Base-by-base conservation (phyloP, 2,113 vertebrate genomes). In the Axis porcinus region DNA sequence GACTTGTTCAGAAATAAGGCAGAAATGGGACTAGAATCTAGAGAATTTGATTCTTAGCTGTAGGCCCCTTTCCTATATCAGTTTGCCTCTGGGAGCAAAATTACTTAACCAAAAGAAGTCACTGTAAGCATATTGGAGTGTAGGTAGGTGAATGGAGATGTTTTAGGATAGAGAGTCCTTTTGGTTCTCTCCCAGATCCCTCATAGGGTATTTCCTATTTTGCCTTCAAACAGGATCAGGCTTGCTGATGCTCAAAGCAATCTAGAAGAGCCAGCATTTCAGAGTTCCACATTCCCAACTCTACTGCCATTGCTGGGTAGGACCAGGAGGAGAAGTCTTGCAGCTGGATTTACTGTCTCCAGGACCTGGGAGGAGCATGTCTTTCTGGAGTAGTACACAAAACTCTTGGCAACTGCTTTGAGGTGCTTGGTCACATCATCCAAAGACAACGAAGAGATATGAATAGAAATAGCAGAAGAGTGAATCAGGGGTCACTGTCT, bases 391-490 rank as follows among this genome's bases (percentile, higher is more conserved):
- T 57, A 50, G 64, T 82, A 86, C 40, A 91, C 90, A 97, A 91
- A 58, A 15, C 47, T 97, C 54, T 57, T 54, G 70, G 58, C 76
- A 95, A 96, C 83, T 97, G 97, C 86, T 97, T 96, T 97, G 89
- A 97, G 92, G 76, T 98, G 64, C 89, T 97, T 96, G 83, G 58
- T 93, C 94, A 96, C 17, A 91, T 86, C 43, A 94, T 97, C 94
- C 97, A 97, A 89, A 95, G 95, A 97, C 96, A 98, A 97, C 78
- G 76, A 94, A 95, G 97, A 97, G 97, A 97, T 98, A 98, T 40
- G 97, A 97, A 97, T 98, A 99, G 98, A 98, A 98, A 96, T 98
- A 98, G 98, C 98, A 98, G 97, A 98, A 98, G 97, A 98, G 97
- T 99, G 98, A 99, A 99, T 98, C 98, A 98, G 97, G 85, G 98